These are phyloP conservation scores for Rutilus rutilus DNA, from an alignment of 2,113 vertebrate genomes.

Conservation along the genomic window DNA sequence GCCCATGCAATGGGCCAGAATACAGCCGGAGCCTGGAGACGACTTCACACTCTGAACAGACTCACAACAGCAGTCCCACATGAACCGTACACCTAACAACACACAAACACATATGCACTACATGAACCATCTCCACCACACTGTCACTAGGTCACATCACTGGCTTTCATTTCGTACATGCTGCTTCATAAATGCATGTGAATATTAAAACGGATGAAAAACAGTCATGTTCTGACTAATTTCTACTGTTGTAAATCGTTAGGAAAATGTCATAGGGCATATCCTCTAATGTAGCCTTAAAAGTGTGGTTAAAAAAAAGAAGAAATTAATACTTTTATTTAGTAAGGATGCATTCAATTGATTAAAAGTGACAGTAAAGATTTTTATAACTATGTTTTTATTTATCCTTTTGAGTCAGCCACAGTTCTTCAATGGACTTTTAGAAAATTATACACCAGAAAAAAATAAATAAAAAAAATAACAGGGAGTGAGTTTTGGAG, in stretches of 20 bases:
- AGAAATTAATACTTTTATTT: background rate
- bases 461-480: too few species aligned
- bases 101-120: background rate
- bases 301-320: too few species aligned
- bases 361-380: background rate
- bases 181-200: background rate
- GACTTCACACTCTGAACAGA: conserved; percentile 92
- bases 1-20: conserved; percentile 98
- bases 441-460: too few species aligned
- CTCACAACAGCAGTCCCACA: conserved; percentile 98
- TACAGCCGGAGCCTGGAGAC: conserved; percentile 89
- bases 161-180: background rate
- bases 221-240: background rate
- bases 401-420: too few species aligned
- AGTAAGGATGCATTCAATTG: background rate
- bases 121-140: background rate
- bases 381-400: too few species aligned
- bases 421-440: too few species aligned
- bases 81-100: conserved; percentile 90
- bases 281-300: background rate
- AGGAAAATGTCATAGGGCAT: background rate
- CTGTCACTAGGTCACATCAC: background rate
- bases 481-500: too few species aligned
- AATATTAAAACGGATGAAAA: background rate
- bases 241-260: background rate